Percentiles rank a stretch among this genome's conserved stretches.
phyloP scores from a whole-genome alignment of 1,140 invertebrate species.

The Potamilus streckersoni region DNA sequence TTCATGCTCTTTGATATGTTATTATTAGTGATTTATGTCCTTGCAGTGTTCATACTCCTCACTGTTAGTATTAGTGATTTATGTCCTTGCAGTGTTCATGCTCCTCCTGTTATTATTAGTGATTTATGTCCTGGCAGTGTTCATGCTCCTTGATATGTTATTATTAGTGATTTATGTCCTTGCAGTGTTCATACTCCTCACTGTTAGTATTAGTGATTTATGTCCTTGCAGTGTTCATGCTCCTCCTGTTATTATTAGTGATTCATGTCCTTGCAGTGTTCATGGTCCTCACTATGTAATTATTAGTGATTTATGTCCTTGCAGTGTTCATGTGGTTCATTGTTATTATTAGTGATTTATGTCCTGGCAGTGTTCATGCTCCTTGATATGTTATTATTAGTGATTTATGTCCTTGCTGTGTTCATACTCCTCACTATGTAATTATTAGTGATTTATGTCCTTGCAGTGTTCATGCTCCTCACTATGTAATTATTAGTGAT shows the following conservation, averaged over 20 bases:
- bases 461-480: conserved; percentile 69
- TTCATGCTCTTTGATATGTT: too few relatives aligned
- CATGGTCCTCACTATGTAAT: too few relatives aligned
- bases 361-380: conserved; percentile 70
- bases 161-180: conserved; percentile 24
- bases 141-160: too few relatives aligned
- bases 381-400: not conserved
- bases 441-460: conserved; percentile 11
- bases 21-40: conserved; percentile 11
- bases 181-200: conserved; percentile 70
- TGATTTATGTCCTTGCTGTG: conserved; percentile 65
- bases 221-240: conserved; percentile 69
- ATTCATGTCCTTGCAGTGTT: conserved; percentile 66
- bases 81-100: conserved; percentile 68
- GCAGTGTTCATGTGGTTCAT: conserved; percentile 66
- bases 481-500: not conserved
- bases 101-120: not conserved
- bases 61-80: not conserved
- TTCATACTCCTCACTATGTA: conserved; percentile 60
- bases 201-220: not conserved
- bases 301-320: conserved; percentile 34
- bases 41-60: conserved; percentile 70
- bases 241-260: not conserved
- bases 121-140: conserved; percentile 65
- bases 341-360: not conserved